These are phyloP conservation scores for Danio aesculapii DNA, from an alignment of 2,797 vertebrate genomes.

Conservation along the genomic window DNA sequence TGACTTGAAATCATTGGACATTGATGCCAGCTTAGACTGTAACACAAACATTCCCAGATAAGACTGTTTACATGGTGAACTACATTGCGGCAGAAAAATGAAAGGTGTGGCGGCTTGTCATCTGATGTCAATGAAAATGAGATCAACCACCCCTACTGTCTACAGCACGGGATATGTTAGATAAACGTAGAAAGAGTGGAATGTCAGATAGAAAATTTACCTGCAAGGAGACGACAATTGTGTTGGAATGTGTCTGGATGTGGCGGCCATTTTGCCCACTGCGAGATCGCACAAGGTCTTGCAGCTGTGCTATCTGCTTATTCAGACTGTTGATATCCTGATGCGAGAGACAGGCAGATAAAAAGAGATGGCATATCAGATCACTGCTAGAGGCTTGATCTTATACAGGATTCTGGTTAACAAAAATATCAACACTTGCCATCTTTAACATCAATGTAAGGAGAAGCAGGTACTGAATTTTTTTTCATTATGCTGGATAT, in stretches of 20 bases:
- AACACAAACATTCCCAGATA: slow-evolving; percentile 53
- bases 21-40: slow-evolving; percentile 93
- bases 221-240: slow-evolving; percentile 92
- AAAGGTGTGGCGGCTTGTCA: slow-evolving; percentile 3
- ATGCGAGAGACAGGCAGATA: slow-evolving; percentile 21
- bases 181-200: slow-evolving; percentile 11
- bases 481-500: background rate
- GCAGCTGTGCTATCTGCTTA: slow-evolving; percentile 94
- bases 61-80: slow-evolving; percentile 1
- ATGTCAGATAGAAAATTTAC: slow-evolving; percentile 59
- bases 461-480: background rate
- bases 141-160: slow-evolving; percentile 17
- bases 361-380: slow-evolving; percentile 48
- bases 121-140: slow-evolving; percentile 6
- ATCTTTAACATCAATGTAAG: background rate
- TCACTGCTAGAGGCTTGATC: background rate
- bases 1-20: slow-evolving; percentile 97
- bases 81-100: background rate
- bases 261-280: slow-evolving; percentile 87
- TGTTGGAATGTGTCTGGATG: slow-evolving; percentile 91
- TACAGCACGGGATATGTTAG: slow-evolving; percentile 12
- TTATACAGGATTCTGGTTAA: slow-evolving; percentile 14
- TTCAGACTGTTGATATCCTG: slow-evolving; percentile 95
- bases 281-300: slow-evolving; percentile 87
- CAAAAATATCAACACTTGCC: background rate